phyloP scores from a whole-genome alignment of 2,888 invertebrate species.

The Zaprionus lineosus region DNA sequence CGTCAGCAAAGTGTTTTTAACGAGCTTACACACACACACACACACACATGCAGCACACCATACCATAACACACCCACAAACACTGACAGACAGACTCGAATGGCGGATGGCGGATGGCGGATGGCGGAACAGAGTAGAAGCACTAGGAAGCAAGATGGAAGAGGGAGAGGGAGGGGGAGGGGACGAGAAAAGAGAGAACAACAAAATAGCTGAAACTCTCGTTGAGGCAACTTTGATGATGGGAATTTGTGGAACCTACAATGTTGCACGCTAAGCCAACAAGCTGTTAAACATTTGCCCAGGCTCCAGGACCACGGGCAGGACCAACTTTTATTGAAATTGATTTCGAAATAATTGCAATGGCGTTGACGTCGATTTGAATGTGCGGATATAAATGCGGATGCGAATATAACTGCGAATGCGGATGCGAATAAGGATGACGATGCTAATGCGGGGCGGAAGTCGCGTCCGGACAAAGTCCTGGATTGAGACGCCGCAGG shows the following conservation, averaged over 20 bases:
- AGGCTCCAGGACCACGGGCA: constrained; percentile 26
- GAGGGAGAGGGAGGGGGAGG: constrained; percentile 1
- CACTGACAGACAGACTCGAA: constrained; percentile 7
- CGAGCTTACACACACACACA: constrained; percentile 48
- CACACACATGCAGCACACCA: too few species aligned
- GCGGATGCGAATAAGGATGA: not conserved
- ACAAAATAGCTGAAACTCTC: constrained; percentile 31
- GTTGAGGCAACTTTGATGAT: constrained; percentile 51
- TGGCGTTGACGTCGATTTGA: constrained; percentile 71
- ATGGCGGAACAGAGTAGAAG: too few species aligned
- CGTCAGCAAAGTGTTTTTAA: constrained; percentile 74
- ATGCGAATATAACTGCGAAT: not conserved
- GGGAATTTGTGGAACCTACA: constrained; percentile 38
- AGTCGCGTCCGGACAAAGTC: not conserved
- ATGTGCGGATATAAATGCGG: constrained; percentile 26
- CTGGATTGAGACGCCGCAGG: constrained; percentile 6
- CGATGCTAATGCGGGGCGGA: not conserved
- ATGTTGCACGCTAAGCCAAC: constrained; percentile 60
- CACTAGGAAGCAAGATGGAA: too few species aligned
- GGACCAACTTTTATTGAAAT: constrained; percentile 73
- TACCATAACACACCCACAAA: constrained; percentile 9
- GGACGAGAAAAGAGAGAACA: constrained; percentile 26
- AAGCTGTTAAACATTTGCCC: constrained; percentile 66
- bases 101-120: too few species aligned
- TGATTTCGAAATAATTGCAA: constrained; percentile 77